These are phyloP conservation scores for Lasaia peninsularis DNA, from an alignment of 1,140 invertebrate species.

Conservation along the genomic window DNA sequence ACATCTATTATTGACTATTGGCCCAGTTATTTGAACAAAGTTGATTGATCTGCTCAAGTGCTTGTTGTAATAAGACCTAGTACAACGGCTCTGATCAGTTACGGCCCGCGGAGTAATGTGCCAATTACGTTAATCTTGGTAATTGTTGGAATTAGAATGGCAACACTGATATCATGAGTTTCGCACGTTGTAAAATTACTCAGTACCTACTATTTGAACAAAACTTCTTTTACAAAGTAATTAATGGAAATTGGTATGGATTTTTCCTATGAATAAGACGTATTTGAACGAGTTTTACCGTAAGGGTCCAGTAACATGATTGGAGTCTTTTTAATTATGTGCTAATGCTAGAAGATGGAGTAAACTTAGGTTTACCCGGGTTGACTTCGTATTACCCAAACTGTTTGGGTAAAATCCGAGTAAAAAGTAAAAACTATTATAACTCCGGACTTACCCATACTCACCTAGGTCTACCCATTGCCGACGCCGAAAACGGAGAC, in stretches of 20 bases:
- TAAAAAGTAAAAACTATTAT: no score
- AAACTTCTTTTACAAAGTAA: slow-evolving; percentile 23
- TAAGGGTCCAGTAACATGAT: no score
- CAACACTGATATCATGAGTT: slow-evolving; percentile 53
- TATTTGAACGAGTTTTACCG: no score
- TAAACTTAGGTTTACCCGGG: no score
- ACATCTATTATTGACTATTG: not conserved
- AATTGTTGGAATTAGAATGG: slow-evolving; percentile 49
- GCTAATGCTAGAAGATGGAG: no score
- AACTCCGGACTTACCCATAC: no score
- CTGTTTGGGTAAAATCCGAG: no score
- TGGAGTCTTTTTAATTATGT: no score
- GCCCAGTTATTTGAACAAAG: not conserved
- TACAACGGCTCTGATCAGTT: slow-evolving; percentile 5
- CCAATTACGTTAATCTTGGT: slow-evolving; percentile 44
- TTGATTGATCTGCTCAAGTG: slow-evolving; percentile 6
- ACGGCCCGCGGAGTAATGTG: slow-evolving; percentile 2
- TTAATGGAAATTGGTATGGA: not conserved
- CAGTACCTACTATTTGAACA: slow-evolving; percentile 28
- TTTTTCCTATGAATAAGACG: not conserved
- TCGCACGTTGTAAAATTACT: slow-evolving; percentile 45
- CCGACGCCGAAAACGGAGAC: no score
- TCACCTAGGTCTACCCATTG: no score
- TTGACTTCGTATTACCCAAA: no score
- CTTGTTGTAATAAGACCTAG: slow-evolving; percentile 2